Percentiles rank a stretch among this genome's conserved stretches.
Evolutionary conservation across 2,888 invertebrate genomes (phyloP).

Genomic region (Drosophila setosimentum): DNA sequence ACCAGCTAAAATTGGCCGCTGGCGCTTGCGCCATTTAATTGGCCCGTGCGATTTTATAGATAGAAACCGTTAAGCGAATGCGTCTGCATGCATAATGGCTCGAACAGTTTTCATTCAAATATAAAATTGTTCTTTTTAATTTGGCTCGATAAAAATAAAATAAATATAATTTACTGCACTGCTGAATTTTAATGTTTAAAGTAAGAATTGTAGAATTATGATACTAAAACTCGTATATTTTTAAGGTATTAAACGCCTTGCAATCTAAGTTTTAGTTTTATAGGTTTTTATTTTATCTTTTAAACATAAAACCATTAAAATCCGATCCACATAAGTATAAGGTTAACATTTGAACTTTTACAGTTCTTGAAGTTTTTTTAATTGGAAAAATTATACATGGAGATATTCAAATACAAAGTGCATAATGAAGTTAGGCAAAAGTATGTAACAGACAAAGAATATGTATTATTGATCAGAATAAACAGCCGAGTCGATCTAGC

Average conservation of each 20-base stretch:
- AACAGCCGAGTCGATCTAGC: background rate
- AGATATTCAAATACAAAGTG: background rate
- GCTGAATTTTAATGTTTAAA: background rate
- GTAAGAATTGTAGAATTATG: background rate
- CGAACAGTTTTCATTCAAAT: background rate
- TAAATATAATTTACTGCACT: background rate
- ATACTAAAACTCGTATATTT: background rate
- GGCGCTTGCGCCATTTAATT: constrained; percentile 75
- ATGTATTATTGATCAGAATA: background rate
- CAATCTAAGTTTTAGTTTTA: background rate
- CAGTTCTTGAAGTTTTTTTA: too few species aligned
- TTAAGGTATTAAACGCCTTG: background rate
- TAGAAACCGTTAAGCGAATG: constrained; percentile 18
- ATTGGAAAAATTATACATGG: background rate
- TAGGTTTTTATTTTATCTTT: background rate
- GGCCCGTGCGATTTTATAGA: constrained; percentile 56
- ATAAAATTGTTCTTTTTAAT: background rate
- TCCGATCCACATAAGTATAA: too few species aligned
- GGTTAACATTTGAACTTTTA: background rate
- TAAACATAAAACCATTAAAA: too few species aligned
- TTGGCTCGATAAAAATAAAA: background rate
- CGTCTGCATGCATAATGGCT: constrained; percentile 26
- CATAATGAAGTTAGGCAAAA: background rate
- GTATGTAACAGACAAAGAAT: background rate
- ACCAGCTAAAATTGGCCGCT: constrained; percentile 44